Evolutionary conservation across 2,113 vertebrate species (phyloP), one percentile per base, ranked within the genome.

Genomic region (Sphyrna mokarran): DNA sequence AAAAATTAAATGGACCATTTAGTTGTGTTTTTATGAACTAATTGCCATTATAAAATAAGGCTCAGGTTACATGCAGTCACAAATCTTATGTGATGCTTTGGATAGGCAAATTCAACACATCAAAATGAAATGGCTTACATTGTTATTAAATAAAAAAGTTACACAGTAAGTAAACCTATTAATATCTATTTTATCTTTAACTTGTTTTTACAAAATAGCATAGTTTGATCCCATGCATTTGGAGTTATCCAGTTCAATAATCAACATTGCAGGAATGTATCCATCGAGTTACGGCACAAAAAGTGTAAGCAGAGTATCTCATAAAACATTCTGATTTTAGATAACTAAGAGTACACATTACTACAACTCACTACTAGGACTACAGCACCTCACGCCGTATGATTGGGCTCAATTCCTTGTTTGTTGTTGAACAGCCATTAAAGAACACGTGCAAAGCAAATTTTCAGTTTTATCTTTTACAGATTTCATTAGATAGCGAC

Each of bases 121-220:
- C 29, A 93, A 93, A 90, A 93, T 68, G 33, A 20, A 66, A 20
- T 91, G 87, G 54, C 33, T n/a, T 91, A 91, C 29, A 63, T 23
- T 0, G 26, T 90, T 61, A 63, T 93, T 93, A 66, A 22, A 66
- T 66, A 37, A 37, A 37, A n/a, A 66, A 66, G 89, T 37, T 93
- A 5, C 29, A 93, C 61, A 93, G 66, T 93, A 68, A n/a, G 96
- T 95, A 33, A 87, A 97, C 96, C 95, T 9, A 68, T 85, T 85
- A 96, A 97, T 97, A 96, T 97, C 96, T 97, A 97, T 97, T 97
- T 3, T 83, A 96, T 95, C 96, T 96, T 95, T 90, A 96, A 96
- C 90, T 95, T 96, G 80, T 95, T 96, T 54, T 96, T 97, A 90
- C 97, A 96, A 97, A 96, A 93, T 66, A 66, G 33, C 61, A 93